Evolutionary conservation across 2,888 invertebrate species (phyloP), one percentile per base, ranked within the genome.

Genomic region (Oscheius sp.): DNA sequence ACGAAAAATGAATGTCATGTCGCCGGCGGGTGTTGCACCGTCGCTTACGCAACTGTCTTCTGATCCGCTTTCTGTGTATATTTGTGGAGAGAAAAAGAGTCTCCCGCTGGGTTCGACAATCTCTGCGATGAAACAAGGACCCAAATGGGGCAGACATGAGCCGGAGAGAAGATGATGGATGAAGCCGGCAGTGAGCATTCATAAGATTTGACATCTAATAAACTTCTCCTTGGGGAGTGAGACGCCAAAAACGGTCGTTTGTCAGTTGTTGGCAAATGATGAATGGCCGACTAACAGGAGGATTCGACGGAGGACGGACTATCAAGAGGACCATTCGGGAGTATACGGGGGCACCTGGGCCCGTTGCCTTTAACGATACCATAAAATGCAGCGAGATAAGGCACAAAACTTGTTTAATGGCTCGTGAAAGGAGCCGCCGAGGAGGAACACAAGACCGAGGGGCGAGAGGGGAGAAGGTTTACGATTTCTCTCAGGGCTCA

Each of bases 161-260:
- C 23, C 58, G 42, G 25, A 15, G 4, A 25, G 45, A 3, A 39
- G 58, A 58, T 37, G 58, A 61, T 61, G 42, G 31, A 61, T 61
- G 61, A 45, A 61, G 45, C 58, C 15, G 33, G 65, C 50, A 33
- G 42, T 25, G 48, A 66, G 25, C 46, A 45, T 57, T 55, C 66
- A 66, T 66, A 25, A 55, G 31, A 66, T 66, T 66, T 55, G 66
- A 66, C 66, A 66, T 66, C 66, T 66, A 55, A 66, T 66, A 66
- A 66, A 66, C 66, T 45, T 55, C 42, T 55, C 66, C 66, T 50
- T 50, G 31, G 65, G 53, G 65, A 65, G 37, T 42, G 25, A 33
- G 42, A 58, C 23, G 45, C 61, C 58, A 42, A 61, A 39, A 61
- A 42, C 42, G 42, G 61, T 61, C 61, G 61, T 61, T 61, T 61